Base-by-base conservation (phyloP, 1,140 invertebrate species). In the Sweltsa coloradensis region DNA sequence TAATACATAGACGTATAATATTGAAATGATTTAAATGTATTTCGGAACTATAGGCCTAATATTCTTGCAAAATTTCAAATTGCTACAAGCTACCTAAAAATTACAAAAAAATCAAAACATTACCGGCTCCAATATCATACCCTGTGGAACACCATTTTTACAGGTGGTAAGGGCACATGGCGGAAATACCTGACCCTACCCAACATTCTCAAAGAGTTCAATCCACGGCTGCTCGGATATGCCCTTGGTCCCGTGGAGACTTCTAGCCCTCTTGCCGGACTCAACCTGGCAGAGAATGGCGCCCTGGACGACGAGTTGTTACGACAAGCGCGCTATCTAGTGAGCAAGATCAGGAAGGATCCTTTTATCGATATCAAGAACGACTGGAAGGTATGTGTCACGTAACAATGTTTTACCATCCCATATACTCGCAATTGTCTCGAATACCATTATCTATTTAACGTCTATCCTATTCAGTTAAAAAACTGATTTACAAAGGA, bases 191-290 rank as follows among this genome's bases (percentile, higher is more conserved):
- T 84, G 16, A 84, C 81, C 0, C 53, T 85, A 13, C 83, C 81
- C 0, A 85, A 85, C 55, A 75, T 83, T 47, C 60, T 84, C 5
- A 83, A 81, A 62, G 77, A 78, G 56, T 84, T 75, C 62, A 84
- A 84, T 59, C 74, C 76, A 3, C 66, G 69, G 21, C 58, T 85
- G 22, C 73, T 65, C 0, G 81, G 81, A 0, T 84, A 74, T 55
- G 78, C 81, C 2, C 79, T 74, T 0, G 81, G 80, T 22, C 79
- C 74, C 1, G 80, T 79, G 3, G 79, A 82, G 58, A 67, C 71
- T 0, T 55, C 69, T 1, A 63, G 65, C 2, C 63, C 63, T 29
- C 57, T 76, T 18, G 24, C n/a, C 6, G 36, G 14, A 2, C 5
- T 81, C 43, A 79, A 81, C 54, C 70, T 79, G 0, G 79, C 75